Evolutionary conservation across 2,113 vertebrate genomes (phyloP), one percentile per base, ranked within the genome.

Genomic region (Hypocryptadius cinnamomeus): DNA sequence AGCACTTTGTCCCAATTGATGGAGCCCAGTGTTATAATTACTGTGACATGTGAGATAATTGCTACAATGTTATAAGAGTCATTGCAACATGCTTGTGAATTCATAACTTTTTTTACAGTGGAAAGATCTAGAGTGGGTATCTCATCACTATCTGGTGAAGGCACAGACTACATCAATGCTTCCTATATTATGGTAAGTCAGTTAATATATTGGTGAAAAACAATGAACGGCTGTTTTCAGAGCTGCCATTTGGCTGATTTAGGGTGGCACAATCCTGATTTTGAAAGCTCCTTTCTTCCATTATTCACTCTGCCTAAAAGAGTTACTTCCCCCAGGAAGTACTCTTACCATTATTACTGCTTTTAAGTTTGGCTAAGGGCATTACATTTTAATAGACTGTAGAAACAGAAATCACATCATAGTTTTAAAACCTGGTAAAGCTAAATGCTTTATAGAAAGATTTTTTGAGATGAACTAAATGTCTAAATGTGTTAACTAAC

Each of bases 121-220:
- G 99, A 99, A 94, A 97, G 98, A 95, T 99, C 98, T 21, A 97
- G 98, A 87, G 98, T 99, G 59, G 97, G 98, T 72, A 98, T 99
- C 90, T 98, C 98, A 8, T 97, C 98, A 3, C 77, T 97, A 12
- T 97, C 96, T 15, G 98, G 97, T 64, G 99, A 99, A 93, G 96
- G 98, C 10, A 98, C 98, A 11, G 99, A 99, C 95, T 99, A 99
- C 96, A 99, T 99, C 68, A 99, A 99, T 79, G 99, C 99, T 33
- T 99, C 99, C 19, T 99, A 98, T 70, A 95, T 99, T 63, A 96
- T 98, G 96, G 99, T 99, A 93, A 98, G 98, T 96, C 56, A 60
- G 8, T 71, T 65, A 39, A 87, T 31, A 37, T 37, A 25, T 13
- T 60, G 23, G 12, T 79, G 50, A 79, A 47, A 93, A 17, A 25